Evolutionary conservation across 2,797 vertebrate species (phyloP), one percentile per base, ranked within the genome.

Genomic region (Poeciliopsis gracilis): DNA sequence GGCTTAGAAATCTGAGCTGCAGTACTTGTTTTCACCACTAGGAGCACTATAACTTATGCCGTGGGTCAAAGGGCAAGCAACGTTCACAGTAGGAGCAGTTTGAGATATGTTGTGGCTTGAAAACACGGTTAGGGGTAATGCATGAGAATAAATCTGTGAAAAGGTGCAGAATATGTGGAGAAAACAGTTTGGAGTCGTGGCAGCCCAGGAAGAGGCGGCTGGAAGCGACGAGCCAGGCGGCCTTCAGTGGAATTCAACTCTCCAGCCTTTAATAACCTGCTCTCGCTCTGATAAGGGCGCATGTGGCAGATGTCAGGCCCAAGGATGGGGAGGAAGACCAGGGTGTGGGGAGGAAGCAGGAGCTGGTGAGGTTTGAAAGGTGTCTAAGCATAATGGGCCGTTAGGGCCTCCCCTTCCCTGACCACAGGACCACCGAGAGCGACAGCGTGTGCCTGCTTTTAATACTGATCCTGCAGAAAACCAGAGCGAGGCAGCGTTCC

Each of bases 401-500:
- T 99, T 99, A 92, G 93, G 91, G 87, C 73, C 90, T 90, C 90
- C 93, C 86, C 90, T 90, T 93, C 92, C 93, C 91, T 92, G 92
- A 94, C 94, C 93, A 96, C 93, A 90, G 87, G 93, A 94, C 95
- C 89, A 73, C 95, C 80, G 88, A 88, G 84, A 88, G 84, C 88
- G 88, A 87, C 92, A 93, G 94, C 72, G 57, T 91, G 85, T 91
- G 92, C 96, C 95, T 97, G 95, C 96, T 96, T 96, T 96, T 96
- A 93, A 95, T 80, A 87, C 95, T 53, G 73, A 90, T 93, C 95
- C 97, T 97, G 96, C 96, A 96, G 96, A 92, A 96, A 95, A 97
- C 74, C 91, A 97, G 92, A 96, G 94, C 91, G 81, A 96, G 95
- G 95, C 96, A 96, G 97, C 96, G 95, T 95, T 96, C 96, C 96